Base-by-base conservation (phyloP, 1,140 invertebrate genomes). In the Orius laevigatus region DNA sequence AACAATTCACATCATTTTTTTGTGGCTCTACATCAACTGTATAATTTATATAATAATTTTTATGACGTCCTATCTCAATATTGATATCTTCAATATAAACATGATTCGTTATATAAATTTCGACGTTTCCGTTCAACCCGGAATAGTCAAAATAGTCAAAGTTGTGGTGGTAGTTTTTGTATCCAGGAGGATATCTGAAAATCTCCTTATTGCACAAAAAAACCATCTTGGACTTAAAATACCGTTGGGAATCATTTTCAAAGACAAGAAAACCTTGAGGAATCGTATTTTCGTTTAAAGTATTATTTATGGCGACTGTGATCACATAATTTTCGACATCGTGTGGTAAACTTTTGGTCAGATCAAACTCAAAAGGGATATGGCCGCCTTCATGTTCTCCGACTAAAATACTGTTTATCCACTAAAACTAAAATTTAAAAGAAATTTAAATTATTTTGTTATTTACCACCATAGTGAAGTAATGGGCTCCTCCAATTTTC, bases 121-220 rank as follows among this genome's bases (percentile, higher is more conserved):
- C 58, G 11, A 79, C 76, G 43, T 69, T 63, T 32, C 77, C 61
- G 56, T 80, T 72, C 33, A 79, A 73, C 11, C 77, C 77, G 31
- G 76, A 75, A 60, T 80, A 79, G 56, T 80, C 77, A 58, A 76
- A 79, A 58, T 79, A 79, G 59, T 79, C 78, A 63, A 78, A 78
- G 50, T 68, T 65, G n/a, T 72, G 62, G 19, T 62, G 60, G 50
- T 74, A 68, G 15, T 60, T 60, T 55, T 67, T 68, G 53, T 70
- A 74, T 4, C 67, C 70, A 18, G 60, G 45, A 9, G 72, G 70
- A 60, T 74, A 72, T 50, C 69, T 72, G 15, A 31, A 48, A 19
- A 18, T 14, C 25, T 25, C 25, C 25, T 25, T 25, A 15, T 6
- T 3, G n/a, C 4, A n/a, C n/a, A 45, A 45, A 11, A 9, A 45